Conservation (phyloP, 2,113 vertebrate genomes). For the Physeter macrocephalus region DNA sequence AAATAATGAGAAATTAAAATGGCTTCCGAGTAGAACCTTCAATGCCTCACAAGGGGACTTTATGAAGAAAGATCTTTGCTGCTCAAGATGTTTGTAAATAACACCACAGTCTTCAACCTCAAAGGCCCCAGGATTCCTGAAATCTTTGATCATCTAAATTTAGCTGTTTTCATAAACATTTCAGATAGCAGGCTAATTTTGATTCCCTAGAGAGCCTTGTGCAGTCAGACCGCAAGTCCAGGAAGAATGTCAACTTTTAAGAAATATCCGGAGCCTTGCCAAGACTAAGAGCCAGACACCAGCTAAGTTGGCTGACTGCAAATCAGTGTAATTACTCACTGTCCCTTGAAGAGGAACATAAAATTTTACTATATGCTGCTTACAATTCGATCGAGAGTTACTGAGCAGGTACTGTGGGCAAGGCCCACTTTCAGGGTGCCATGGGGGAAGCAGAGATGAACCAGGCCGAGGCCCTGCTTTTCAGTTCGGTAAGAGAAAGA, state of each 20-base stretch:
- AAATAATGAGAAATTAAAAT: neutral
- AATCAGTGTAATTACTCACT: neutral
- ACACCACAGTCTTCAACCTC: neutral
- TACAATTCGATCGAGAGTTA: neutral
- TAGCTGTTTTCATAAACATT: conserved; percentile 57
- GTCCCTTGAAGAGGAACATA: neutral
- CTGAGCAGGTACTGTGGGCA: neutral
- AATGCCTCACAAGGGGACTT: neutral
- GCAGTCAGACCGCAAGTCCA: conserved; percentile 19
- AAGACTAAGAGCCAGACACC: neutral
- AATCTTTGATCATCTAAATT: neutral
- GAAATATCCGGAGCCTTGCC: neutral
- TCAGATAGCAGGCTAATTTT: conserved; percentile 34
- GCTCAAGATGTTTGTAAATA: neutral
- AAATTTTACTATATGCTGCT: neutral
- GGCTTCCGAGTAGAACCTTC: neutral
- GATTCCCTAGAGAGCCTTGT: conserved; percentile 28
- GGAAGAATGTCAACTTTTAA: conserved; percentile 50
- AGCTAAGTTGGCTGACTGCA: neutral
- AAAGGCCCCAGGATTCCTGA: neutral
- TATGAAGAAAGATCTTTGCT: neutral
- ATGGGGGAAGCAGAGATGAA: no score
- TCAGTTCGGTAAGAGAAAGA: neutral
- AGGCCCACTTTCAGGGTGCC: neutral
- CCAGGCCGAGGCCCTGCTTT: no score